Evolutionary conservation across 2,888 invertebrate species (phyloP).

Genomic region (Pristionchus arcanus): DNA sequence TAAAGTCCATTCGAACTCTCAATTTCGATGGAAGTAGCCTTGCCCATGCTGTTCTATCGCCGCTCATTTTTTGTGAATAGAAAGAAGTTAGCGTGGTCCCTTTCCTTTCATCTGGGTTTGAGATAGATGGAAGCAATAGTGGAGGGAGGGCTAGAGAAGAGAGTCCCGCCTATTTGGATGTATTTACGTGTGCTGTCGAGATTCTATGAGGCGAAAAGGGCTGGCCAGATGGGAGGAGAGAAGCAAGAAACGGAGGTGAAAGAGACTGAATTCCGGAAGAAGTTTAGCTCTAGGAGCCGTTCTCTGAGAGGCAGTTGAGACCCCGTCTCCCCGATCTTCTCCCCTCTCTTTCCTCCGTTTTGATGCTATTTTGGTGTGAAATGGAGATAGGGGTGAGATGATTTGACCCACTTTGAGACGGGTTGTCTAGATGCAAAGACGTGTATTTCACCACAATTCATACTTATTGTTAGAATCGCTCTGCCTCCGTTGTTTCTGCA

Average conservation of each 20-base stretch:
- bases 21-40: not conserved
- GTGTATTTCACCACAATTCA: not conserved
- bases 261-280: conserved; percentile 32
- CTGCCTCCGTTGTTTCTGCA: not conserved
- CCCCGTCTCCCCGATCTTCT: not conserved
- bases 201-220: conserved; percentile 41
- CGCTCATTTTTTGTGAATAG: conserved; percentile 27
- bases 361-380: not conserved
- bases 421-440: not conserved
- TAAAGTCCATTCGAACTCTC: conserved; percentile 6
- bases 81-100: conserved; percentile 1
- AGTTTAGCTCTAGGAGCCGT: not conserved
- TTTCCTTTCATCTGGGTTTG: not conserved
- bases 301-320: conserved; percentile 14
- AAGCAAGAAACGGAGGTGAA: not conserved
- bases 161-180: conserved; percentile 23
- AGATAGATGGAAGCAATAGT: not conserved
- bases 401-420: conserved; percentile 28
- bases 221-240: conserved; percentile 8
- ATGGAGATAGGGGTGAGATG: not conserved
- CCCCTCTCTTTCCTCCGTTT: not conserved
- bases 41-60: not conserved
- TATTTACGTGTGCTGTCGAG: conserved; percentile 36
- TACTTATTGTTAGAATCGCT: not conserved
- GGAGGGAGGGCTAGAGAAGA: not conserved